These are phyloP conservation scores for Drosophila quadrilineata DNA, from an alignment of 1,140 invertebrate genomes.

Conservation along the genomic window DNA sequence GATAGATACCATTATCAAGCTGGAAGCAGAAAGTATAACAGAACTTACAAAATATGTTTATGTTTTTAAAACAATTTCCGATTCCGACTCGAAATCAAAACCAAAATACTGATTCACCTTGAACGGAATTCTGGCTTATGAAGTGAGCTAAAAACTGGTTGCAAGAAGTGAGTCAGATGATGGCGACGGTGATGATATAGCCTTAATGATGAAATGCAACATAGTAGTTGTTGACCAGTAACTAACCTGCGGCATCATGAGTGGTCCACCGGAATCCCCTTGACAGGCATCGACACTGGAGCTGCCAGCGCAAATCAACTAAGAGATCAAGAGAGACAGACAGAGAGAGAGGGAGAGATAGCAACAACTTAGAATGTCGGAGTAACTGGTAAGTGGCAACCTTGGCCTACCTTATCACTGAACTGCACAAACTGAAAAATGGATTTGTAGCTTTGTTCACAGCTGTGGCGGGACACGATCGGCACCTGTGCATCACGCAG, in stretches of 20 bases:
- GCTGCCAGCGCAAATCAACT: slow-evolving; percentile 78
- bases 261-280: slow-evolving; percentile 91
- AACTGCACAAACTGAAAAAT: slow-evolving; percentile 81
- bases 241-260: slow-evolving; percentile 85
- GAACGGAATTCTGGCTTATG: too few relatives aligned
- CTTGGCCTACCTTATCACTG: slow-evolving; percentile 54
- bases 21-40: slow-evolving; percentile 15
- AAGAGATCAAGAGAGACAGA: slow-evolving; percentile 20
- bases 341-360: not conserved
- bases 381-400: not conserved
- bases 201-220: slow-evolving; percentile 23
- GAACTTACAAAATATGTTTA: not conserved
- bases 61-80: not conserved
- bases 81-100: not conserved
- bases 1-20: slow-evolving; percentile 49
- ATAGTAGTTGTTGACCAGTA: slow-evolving; percentile 19
- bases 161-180: too few relatives aligned
- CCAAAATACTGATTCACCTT: too few relatives aligned
- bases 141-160: too few relatives aligned
- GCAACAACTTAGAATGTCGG: not conserved
- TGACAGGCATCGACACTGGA: slow-evolving; percentile 90
- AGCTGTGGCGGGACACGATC: slow-evolving; percentile 85
- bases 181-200: too few relatives aligned
- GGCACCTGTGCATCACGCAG: slow-evolving; percentile 88
- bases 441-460: slow-evolving; percentile 84